Evolutionary conservation across 2,797 vertebrate species (phyloP).

Genomic region (Ctenopoma kingsleyae): DNA sequence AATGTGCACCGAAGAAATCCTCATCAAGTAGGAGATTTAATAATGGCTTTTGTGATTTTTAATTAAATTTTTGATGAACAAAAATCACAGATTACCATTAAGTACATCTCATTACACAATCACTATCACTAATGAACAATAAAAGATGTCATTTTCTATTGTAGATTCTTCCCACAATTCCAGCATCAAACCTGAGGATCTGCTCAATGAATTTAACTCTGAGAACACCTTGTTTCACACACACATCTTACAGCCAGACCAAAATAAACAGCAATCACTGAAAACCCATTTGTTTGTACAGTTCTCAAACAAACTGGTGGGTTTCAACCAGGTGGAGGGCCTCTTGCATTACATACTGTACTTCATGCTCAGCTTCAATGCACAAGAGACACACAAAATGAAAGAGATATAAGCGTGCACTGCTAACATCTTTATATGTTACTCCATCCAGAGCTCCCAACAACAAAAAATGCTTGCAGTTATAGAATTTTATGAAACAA

Average conservation of each 20-base stretch:
- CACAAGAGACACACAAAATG: slow-evolving; percentile 54
- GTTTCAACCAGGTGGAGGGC: slow-evolving; percentile 23
- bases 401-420: slow-evolving; percentile 11
- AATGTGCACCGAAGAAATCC: neutral
- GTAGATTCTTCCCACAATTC: neutral
- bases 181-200: slow-evolving; percentile 11
- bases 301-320: slow-evolving; percentile 30
- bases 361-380: slow-evolving; percentile 8
- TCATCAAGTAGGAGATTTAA: neutral
- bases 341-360: slow-evolving; percentile 44
- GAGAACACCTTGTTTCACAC: slow-evolving; percentile 12
- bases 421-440: neutral
- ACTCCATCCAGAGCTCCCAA: neutral
- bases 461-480: slow-evolving; percentile 10
- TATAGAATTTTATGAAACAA: neutral
- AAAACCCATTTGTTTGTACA: slow-evolving; percentile 54
- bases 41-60: neutral
- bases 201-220: slow-evolving; percentile 14
- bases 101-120: neutral
- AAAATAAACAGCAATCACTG: slow-evolving; percentile 57
- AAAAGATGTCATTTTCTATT: neutral
- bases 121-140: neutral
- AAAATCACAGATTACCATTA: neutral
- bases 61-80: no score
- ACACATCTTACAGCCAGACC: slow-evolving; percentile 26